A percentile compares a stretch with the other conserved stretches of the same genome.
Evolutionary conservation across 2,113 vertebrate genomes (phyloP).

Genomic region (Embiotoca jacksoni): DNA sequence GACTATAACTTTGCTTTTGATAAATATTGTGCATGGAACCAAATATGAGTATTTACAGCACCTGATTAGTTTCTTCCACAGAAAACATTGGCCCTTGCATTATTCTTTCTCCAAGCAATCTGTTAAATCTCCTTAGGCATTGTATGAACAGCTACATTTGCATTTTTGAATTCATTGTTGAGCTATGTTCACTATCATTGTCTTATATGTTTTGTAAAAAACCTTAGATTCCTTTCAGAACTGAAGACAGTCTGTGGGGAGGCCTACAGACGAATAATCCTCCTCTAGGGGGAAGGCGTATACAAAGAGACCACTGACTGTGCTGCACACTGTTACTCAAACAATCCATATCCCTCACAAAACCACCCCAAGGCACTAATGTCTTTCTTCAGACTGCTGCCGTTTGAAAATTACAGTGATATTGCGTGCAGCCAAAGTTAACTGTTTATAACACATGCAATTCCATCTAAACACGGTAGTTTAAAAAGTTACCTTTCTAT

Average conservation of each 20-base stretch:
- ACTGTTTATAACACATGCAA: constrained; percentile 28
- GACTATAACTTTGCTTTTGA: constrained; percentile 38
- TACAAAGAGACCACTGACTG: constrained; percentile 55
- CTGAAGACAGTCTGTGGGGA: constrained; percentile 35
- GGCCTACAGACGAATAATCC: constrained; percentile 51
- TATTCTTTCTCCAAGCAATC: constrained; percentile 23
- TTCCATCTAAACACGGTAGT: constrained; percentile 13
- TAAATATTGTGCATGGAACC: constrained; percentile 17
- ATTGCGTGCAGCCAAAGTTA: constrained; percentile 3
- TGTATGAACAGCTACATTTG: constrained; percentile 24
- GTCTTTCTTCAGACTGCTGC: constrained; percentile 29
- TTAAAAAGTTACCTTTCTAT: constrained; percentile 11
- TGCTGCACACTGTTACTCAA: constrained; percentile 52
- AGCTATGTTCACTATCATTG: constrained; percentile 30
- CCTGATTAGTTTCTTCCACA: not conserved
- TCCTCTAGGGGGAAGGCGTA: constrained; percentile 50
- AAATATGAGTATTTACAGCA: constrained; percentile 29
- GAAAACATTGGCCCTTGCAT: not conserved
- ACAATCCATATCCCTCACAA: constrained; percentile 56
- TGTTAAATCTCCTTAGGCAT: constrained; percentile 36
- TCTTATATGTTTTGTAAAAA: constrained; percentile 51
- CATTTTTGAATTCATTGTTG: constrained; percentile 6
- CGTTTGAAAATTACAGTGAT: constrained; percentile 27
- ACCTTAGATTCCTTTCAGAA: constrained; percentile 14
- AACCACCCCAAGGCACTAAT: constrained; percentile 46